Percentiles rank a stretch among this genome's conserved stretches.
phyloP scores from a whole-genome alignment of 2,113 vertebrate species.

The Zapus hudsonius region DNA sequence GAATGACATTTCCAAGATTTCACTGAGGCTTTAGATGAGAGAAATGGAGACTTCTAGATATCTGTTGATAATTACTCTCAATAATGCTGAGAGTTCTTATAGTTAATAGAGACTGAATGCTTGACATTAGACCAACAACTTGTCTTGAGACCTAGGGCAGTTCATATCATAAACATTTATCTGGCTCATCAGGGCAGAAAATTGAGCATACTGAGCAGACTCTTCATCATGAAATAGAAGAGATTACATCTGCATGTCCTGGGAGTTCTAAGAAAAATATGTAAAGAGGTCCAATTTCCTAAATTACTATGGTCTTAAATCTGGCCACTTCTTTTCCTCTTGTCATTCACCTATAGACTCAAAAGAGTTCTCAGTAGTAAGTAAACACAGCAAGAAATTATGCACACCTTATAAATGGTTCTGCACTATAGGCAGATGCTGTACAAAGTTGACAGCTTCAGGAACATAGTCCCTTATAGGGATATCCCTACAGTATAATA shows the following conservation, averaged over 20 bases:
- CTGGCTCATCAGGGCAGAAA: not conserved
- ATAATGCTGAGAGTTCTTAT: fast-evolving
- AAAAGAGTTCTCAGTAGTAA: not conserved
- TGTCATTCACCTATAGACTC: not conserved
- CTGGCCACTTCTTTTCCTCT: not conserved
- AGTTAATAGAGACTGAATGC: not conserved
- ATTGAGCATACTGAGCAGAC: not conserved
- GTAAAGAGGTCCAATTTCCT: not conserved
- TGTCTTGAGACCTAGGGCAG: not conserved
- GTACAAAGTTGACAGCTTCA: not conserved
- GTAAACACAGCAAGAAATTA: not conserved
- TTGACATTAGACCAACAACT: not conserved
- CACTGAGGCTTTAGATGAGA: not conserved
- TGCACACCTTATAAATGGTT: not conserved
- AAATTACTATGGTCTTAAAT: not conserved
- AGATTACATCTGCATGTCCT: not conserved
- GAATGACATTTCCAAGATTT: too few species aligned
- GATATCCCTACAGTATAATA: not conserved
- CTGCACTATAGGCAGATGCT: not conserved
- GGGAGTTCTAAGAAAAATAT: not conserved
- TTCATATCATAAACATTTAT: not conserved
- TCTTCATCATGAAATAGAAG: not conserved
- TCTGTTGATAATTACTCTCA: not conserved
- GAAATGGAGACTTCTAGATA: not conserved
- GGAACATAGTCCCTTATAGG: not conserved